These are phyloP conservation scores for Ashinkailepas kermadecensis DNA, from an alignment of 2,888 invertebrate genomes.

Conservation along the genomic window DNA sequence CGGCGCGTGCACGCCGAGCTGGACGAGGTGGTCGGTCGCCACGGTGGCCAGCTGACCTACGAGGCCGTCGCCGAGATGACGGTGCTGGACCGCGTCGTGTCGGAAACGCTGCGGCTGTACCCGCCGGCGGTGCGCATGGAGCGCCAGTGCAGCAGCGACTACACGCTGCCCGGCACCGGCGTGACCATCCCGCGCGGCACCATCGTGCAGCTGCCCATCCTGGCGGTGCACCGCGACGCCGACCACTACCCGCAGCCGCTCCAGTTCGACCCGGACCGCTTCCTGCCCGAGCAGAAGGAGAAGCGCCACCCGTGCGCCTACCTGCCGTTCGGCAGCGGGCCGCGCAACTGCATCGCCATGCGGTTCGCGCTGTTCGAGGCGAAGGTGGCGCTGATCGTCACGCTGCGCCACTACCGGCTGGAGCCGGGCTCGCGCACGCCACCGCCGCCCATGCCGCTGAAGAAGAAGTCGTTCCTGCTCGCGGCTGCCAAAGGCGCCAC, in stretches of 20 bases:
- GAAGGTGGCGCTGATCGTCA: no score
- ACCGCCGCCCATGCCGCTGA: no score
- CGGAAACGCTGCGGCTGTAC: constrained; percentile 51
- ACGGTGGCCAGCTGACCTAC: constrained; percentile 43
- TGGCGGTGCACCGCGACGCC: constrained; percentile 54
- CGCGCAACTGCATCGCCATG: constrained; percentile 39
- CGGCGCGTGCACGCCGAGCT: no score
- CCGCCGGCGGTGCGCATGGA: constrained; percentile 52
- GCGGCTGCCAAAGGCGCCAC: no score
- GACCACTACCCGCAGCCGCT: constrained; percentile 46
- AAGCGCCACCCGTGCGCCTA: constrained; percentile 20
- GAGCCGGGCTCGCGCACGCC: no score
- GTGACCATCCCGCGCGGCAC: no score
- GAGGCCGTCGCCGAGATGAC: no score
- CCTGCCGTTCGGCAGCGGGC: constrained; percentile 35
- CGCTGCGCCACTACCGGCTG: no score
- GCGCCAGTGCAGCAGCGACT: constrained; percentile 37
- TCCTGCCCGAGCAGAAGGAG: no score
- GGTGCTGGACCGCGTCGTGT: no score
- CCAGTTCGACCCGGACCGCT: no score
- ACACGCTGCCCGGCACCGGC: constrained; percentile 38
- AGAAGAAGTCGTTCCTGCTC: no score
- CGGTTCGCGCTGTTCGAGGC: constrained; percentile 39
- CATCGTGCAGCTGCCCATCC: constrained; percentile 48
- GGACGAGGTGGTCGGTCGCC: constrained; percentile 38